Conservation (phyloP, 2,113 vertebrate species). For the Probosciger aterrimus region DNA sequence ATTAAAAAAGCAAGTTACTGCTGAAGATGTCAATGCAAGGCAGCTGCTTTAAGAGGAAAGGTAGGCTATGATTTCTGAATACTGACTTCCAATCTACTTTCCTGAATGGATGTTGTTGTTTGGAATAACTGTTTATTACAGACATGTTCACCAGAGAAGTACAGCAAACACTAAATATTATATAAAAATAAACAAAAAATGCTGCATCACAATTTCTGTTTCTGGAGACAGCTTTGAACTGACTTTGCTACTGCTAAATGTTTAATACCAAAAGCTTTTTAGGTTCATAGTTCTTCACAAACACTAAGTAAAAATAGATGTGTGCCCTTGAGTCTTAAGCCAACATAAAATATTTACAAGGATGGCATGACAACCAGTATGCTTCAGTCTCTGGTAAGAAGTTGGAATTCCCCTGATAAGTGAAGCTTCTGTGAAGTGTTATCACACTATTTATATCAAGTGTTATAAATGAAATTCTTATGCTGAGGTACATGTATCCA, state of each 20-base stretch:
- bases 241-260: not conserved
- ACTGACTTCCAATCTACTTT: not conserved
- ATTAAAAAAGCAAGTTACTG: not conserved
- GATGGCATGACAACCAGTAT: slow-evolving; percentile 55
- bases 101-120: not conserved
- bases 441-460: slow-evolving; percentile 55
- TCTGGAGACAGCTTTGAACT: slow-evolving; percentile 18
- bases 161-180: not conserved
- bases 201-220: not conserved
- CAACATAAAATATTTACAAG: slow-evolving; percentile 79
- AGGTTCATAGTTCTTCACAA: slow-evolving; percentile 43
- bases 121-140: not conserved
- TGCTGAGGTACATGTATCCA: not conserved
- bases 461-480: slow-evolving; percentile 51
- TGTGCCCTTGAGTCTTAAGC: slow-evolving; percentile 67
- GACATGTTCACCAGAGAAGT: not conserved
- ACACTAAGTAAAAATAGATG: slow-evolving; percentile 55
- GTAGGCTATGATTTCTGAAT: not conserved
- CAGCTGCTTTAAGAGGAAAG: not conserved
- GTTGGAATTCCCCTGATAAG: slow-evolving; percentile 62
- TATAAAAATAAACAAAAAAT: slow-evolving; percentile 24
- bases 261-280: slow-evolving; percentile 53
- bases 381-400: slow-evolving; percentile 35
- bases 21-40: not conserved
- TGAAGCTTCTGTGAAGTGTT: slow-evolving; percentile 51